Evolutionary conservation across 2,888 invertebrate species (phyloP), one percentile per base, ranked within the genome.

Genomic region (Danaus chrysippus): DNA sequence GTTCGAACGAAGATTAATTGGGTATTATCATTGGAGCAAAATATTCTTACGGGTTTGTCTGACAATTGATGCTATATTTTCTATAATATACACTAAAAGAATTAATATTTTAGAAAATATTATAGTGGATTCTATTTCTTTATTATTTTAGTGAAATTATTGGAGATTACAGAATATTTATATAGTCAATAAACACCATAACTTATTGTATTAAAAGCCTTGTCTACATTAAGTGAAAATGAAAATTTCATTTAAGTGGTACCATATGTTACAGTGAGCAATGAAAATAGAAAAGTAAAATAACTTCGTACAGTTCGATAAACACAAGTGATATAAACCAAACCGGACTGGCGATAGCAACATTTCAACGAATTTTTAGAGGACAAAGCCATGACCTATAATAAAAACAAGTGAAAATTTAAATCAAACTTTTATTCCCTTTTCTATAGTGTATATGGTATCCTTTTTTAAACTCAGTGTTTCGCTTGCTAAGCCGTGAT

Each of bases 1-100:
- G 57, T 41, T 41, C 41, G 57, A 46, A 61, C 54, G 61, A 61
- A 57, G 57, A 54, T 57, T 54, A 61, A 61, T 61, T 54, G 53
- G 44, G 43, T 57, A 58, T 54, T 61, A 61, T 54, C 44, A 58
- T 43, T 34, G 49, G 9, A 23, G 19, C 44, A 46, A 44, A 53
- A 42, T 54, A 34, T 34, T 34, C 6, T 34, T 3, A 1, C 3
- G 23, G 3, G 0, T 34, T 2, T 34, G 6, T 8, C 6, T 34
- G 23, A 6, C 23, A 34, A 34, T 34, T 6, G 23, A 34, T 34
- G 2, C 8, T 34, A 34, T 34, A 34, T 34, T 34, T 34, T 34
- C 23, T 34, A 34, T 34, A 34, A 1, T 34, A 34, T 34, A 34
- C 3, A 34, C 0, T 34, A 5, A 6, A 34, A 5, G 23, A 34